Conservation (phyloP, 2,113 vertebrate species). For the Lophura nycthemera region DNA sequence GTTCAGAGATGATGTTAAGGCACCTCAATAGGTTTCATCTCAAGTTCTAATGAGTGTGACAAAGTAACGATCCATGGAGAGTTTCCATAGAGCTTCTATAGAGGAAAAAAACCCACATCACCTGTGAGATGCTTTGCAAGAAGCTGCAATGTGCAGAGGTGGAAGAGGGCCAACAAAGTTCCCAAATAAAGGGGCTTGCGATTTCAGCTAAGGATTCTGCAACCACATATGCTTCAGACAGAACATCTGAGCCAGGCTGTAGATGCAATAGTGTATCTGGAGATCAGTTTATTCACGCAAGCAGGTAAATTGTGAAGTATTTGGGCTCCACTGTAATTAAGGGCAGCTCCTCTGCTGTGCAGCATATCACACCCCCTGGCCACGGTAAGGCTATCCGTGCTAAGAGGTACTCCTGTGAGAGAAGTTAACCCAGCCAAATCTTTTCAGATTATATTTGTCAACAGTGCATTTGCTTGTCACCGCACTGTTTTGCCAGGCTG, state of each 20-base stretch:
- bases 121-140: not conserved
- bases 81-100: conserved; percentile 11
- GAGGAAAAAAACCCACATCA: not conserved
- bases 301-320: not conserved
- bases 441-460: not conserved
- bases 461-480: not conserved
- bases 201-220: not conserved
- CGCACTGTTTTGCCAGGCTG: not conserved
- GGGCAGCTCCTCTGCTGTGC: not conserved
- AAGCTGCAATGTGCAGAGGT: not conserved
- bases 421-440: not conserved
- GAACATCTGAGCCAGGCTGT: not conserved
- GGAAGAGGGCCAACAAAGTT: not conserved
- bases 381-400: not conserved
- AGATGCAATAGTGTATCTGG: not conserved
- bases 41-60: conserved; percentile 67
- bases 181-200: not conserved
- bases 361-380: not conserved
- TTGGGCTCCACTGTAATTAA: not conserved
- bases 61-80: conserved; percentile 47
- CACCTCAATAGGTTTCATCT: conserved; percentile 68
- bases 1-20: conserved; percentile 46
- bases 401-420: not conserved
- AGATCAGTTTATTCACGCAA: not conserved
- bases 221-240: not conserved